Evolutionary conservation across 2,888 invertebrate genomes (phyloP).

Genomic region (Sinotaia quadrata): DNA sequence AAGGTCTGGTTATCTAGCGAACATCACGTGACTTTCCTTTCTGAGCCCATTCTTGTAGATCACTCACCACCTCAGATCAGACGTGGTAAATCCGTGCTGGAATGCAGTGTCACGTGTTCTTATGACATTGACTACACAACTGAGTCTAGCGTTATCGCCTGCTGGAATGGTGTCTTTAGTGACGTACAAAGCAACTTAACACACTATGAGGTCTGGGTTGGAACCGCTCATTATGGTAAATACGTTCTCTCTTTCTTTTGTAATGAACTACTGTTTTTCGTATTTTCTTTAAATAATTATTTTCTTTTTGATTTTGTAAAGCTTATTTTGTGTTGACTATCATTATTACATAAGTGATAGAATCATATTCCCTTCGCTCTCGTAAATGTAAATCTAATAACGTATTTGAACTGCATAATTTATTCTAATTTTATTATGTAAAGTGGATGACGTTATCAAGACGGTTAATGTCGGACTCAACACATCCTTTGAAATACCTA

Average conservation of each 20-base stretch:
- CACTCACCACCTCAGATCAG: constrained; percentile 35
- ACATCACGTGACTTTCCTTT: constrained; percentile 29
- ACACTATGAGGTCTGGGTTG: constrained; percentile 34
- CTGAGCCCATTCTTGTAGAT: constrained; percentile 36
- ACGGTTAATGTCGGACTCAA: constrained; percentile 28
- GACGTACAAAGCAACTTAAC: constrained; percentile 37
- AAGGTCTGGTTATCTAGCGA: constrained; percentile 38
- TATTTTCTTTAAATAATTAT: no score
- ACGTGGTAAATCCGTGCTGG: constrained; percentile 35
- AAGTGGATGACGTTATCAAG: constrained; percentile 37
- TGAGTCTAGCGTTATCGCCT: constrained; percentile 38
- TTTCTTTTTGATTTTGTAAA: no score
- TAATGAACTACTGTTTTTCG: no score
- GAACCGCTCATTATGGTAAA: constrained; percentile 39
- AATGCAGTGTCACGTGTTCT: constrained; percentile 34
- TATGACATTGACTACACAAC: constrained; percentile 46
- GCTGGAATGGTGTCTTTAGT: constrained; percentile 43
- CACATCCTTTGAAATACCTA: constrained; percentile 30
- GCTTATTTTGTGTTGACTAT: no score
- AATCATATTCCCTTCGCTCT: no score
- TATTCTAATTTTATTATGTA: no score
- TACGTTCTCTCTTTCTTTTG: no score
- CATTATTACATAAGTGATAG: no score
- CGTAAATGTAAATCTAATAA: no score
- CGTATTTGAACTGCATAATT: no score